Base-by-base conservation (phyloP, 2,888 invertebrate genomes). In the Callyntrura guangdongensis region DNA sequence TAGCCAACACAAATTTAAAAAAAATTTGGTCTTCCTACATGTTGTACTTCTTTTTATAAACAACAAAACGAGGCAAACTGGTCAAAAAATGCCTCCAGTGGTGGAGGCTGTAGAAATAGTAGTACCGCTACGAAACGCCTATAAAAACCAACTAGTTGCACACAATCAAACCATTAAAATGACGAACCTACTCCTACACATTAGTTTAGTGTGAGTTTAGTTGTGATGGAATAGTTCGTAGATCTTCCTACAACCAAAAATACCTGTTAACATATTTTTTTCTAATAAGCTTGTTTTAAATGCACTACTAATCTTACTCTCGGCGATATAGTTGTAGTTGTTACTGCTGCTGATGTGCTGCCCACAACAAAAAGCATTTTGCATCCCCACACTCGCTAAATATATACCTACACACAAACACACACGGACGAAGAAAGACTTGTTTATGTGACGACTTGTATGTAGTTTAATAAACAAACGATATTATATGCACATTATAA, bases 111-210 rank as follows among this genome's bases (percentile, higher is more conserved):
- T 36, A 36, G 36, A 36, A 36, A 36, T 36, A 36, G 36, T 36
- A 36, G 17, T 20, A 69, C 69, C 20, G 25, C 69, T 69, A 3
- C 56, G 5, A 53, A 56, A 79, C 79, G 8, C n/a, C 27, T 59
- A 79, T 22, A 27, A 56, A 72, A 79, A 79, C 25, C 22, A 79
- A 79, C 22, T n/a, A 59, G 56, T 69, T 47, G 47, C 74, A 74
- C 74, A 74, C 74, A 74, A 77, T 77, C 22, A 77, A 77, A 77
- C 53, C 8, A 77, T 53, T 77, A 74, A 61, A 59, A 17, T 82
- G 61, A 17, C 61, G 61, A 53, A 14, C 74, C 20, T 74, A 82
- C 81, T 61, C 81, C 81, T 45, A 82, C 81, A 82, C 81, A 27
- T 56, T 27, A 49, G 20, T 77, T 9, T 74, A 0, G 77, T 79